Evolutionary conservation across 1,140 invertebrate species (phyloP).

Genomic region (Probaryconus sp.): DNA sequence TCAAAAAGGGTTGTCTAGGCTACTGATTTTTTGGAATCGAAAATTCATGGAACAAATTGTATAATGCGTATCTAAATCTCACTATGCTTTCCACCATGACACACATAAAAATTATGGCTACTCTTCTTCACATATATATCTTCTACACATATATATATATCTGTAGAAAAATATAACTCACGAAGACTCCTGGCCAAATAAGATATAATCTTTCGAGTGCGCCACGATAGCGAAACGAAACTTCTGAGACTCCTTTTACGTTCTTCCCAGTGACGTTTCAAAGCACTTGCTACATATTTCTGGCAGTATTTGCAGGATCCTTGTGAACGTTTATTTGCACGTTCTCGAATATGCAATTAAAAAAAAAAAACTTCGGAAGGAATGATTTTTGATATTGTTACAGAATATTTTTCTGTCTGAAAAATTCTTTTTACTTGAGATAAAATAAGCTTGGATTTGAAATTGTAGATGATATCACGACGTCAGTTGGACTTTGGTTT

Average conservation of each 20-base stretch:
- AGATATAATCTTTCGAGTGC: slow-evolving; percentile 52
- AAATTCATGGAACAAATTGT: slow-evolving; percentile 47
- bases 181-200: slow-evolving; percentile 40
- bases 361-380: too few species aligned
- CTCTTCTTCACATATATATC: slow-evolving; percentile 22
- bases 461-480: too few species aligned
- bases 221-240: slow-evolving; percentile 51
- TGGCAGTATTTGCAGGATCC: too few species aligned
- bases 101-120: slow-evolving; percentile 32
- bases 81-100: slow-evolving; percentile 18
- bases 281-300: slow-evolving; percentile 41
- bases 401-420: too few species aligned
- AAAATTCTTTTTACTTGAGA: too few species aligned
- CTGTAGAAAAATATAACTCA: slow-evolving; percentile 47
- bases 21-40: slow-evolving; percentile 37
- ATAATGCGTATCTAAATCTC: slow-evolving; percentile 40
- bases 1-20: slow-evolving; percentile 45
- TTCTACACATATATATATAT: slow-evolving; percentile 44
- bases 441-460: too few species aligned
- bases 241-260: slow-evolving; percentile 51
- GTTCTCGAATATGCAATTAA: too few species aligned
- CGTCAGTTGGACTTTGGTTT: too few species aligned
- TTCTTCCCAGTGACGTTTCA: slow-evolving; percentile 52
- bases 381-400: too few species aligned
- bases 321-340: too few species aligned